A percentile compares a stretch with the other conserved stretches of the same genome.
These are phyloP conservation scores for Hyles vespertilio DNA, from an alignment of 1,140 invertebrate genomes.

Conservation along the genomic window DNA sequence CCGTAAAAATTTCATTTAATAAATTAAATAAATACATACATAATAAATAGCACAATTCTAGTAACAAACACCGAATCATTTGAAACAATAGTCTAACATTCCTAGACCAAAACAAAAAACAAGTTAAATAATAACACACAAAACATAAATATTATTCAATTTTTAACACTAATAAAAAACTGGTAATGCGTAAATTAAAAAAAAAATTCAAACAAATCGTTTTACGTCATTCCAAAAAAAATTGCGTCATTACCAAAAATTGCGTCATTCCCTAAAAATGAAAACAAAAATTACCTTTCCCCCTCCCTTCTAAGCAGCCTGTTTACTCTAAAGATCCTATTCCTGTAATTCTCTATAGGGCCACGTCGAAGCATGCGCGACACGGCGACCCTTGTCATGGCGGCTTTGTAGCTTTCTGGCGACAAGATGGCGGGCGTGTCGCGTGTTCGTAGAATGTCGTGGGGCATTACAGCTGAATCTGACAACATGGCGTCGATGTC, in stretches of 20 bases:
- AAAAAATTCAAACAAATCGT: not conserved
- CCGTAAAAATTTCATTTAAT: no score
- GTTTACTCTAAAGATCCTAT: conserved; percentile 57
- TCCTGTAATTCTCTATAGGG: conserved; percentile 57
- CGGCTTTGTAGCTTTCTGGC: conserved; percentile 59
- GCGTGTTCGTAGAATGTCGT: conserved; percentile 55
- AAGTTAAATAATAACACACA: no score
- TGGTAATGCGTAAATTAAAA: no score
- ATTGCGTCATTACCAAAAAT: not conserved
- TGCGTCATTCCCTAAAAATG: not conserved
- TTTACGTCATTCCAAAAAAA: not conserved
- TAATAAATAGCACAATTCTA: no score
- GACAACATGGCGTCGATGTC: conserved; percentile 72
- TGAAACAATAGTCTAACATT: no score
- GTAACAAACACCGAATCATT: no score
- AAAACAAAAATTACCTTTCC: conserved; percentile 55
- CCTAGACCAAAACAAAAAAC: no score
- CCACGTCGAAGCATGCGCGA: conserved; percentile 45
- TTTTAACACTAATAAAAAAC: no score
- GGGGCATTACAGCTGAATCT: conserved; percentile 48
- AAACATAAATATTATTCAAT: no score
- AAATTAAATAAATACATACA: no score
- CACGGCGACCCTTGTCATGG: conserved; percentile 61
- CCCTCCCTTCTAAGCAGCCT: conserved; percentile 55
- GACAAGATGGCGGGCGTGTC: conserved; percentile 65